These are phyloP conservation scores for Ceratitis capitata DNA, from an alignment of 1,140 invertebrate species.

Conservation along the genomic window DNA sequence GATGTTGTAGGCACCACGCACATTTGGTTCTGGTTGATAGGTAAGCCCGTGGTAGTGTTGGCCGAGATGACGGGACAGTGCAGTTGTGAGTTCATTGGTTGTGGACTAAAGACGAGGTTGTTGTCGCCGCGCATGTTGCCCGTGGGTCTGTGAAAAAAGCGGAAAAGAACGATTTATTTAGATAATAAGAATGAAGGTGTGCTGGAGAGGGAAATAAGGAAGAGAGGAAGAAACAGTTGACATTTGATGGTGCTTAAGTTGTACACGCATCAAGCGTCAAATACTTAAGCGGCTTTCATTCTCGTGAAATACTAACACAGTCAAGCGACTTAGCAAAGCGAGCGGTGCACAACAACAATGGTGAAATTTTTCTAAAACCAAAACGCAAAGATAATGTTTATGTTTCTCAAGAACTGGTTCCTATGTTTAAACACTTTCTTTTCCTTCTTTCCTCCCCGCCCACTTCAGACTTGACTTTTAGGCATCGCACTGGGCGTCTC, in stretches of 20 bases:
- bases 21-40: constrained; percentile 9
- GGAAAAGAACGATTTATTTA: too few species aligned
- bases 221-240: too few species aligned
- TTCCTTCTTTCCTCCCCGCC: background rate
- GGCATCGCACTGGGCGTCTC: too few species aligned
- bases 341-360: background rate
- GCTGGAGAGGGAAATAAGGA: too few species aligned
- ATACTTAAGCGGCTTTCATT: constrained; percentile 9
- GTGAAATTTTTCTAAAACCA: background rate
- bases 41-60: constrained; percentile 13
- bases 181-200: too few species aligned
- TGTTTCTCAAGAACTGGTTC: background rate
- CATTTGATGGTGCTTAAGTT: too few species aligned
- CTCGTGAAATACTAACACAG: background rate
- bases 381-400: background rate
- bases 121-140: constrained; percentile 64
- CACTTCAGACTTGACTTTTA: background rate
- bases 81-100: constrained; percentile 36
- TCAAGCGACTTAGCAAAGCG: background rate
- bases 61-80: constrained; percentile 14
- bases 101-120: constrained; percentile 57
- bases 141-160: constrained; percentile 61
- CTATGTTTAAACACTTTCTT: background rate
- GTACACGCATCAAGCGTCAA: background rate
- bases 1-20: background rate